Base-by-base conservation (phyloP, 1,140 invertebrate species). In the Drosophila oshimai region DNA sequence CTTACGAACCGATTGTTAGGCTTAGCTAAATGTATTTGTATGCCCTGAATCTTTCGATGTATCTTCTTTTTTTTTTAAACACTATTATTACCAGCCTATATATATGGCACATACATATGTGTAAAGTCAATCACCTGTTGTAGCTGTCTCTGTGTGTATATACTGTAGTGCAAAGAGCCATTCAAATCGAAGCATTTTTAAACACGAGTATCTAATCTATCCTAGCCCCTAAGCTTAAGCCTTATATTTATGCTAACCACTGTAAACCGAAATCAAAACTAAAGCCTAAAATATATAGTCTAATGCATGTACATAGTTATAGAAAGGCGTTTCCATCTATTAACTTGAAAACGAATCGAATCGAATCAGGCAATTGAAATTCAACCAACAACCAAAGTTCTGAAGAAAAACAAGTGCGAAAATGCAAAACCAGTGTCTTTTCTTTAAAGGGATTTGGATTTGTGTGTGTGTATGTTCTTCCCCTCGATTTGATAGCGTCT, bases 281-380 rank as follows among this genome's bases (percentile, higher is more conserved):
- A 24, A 68, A 49, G 37, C 36, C 49, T 41, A 64, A 58, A 69
- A 31, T 70, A 31, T 70, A 61, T 33, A 86, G 54, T 64, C 39
- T 86, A 86, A 73, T 86, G 81, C 80, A 86, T 86, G 75, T 86
- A 80, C n/a, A 86, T 86, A 84, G 74, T 72, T 80, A 46, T 74
- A 84, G 28, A 33, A 33, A 53, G 4, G 18, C 37, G 39, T 61
- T 70, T 54, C 42, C 20, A 39, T 57, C 17, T 28, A 33, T 45
- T 45, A 9, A 9, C 31, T 54, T 15, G 26, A 44, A 42, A 64
- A 31, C 9, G 13, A 60, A 20, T 24, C 34, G n/a, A 65, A 57
- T 29, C 29, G 31, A 53, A 34, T 24, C 12, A 45, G 34, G 26
- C 41, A 20, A 65, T 46, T 50, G 49, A 64, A 46, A 71, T 47